Evolutionary conservation across 2,797 vertebrate species (phyloP), one percentile per base, ranked within the genome.

Genomic region (Vipera latastei): DNA sequence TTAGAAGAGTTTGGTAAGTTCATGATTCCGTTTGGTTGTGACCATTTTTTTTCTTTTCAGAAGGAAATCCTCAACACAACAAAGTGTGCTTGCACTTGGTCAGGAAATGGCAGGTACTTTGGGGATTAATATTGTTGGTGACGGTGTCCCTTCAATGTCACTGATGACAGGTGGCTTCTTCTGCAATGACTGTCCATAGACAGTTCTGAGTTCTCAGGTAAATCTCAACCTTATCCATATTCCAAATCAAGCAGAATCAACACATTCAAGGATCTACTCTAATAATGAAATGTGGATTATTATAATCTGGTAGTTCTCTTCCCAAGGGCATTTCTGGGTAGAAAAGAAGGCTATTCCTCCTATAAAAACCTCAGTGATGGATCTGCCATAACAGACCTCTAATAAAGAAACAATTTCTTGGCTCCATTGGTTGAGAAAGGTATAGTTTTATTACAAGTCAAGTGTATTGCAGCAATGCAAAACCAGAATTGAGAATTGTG

Each of bases 1-100:
- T 96, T 98, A 61, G 97, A 98, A 93, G 96, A 92, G 4, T 96
- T 98, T 86, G 98, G 98, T 98, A 96, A 96, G 94, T 92, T 78
- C 0, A 0, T 4, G 0, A 63, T 92, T 92, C 94, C 88, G 2
- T 14, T 48, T 89, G 0, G 0, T 7, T 44, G 44, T 90, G 25
- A 5, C 3, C 83, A 18, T 61, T 9, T 90, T 4, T 85, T 3
- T 89, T 91, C 87, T 6, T n/a, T 88, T 91, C 89, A 78, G 93
- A 3, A 5, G 73, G 22, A 88, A 18, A 12, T 91, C 89, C 60
- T 65, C 12, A 92, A 2, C 48, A 69, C 0, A 51, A 85, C 22
- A 78, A 55, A 51, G 53, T 73, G 93, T 26, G 44, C 18, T 20
- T 4, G 2, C 25, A 22, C 25, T 25, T 2, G n/a, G 59, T 86